A percentile compares a stretch with the other conserved stretches of the same genome.
Evolutionary conservation across 2,113 vertebrate genomes (phyloP).

Genomic region (Aepyceros melampus): DNA sequence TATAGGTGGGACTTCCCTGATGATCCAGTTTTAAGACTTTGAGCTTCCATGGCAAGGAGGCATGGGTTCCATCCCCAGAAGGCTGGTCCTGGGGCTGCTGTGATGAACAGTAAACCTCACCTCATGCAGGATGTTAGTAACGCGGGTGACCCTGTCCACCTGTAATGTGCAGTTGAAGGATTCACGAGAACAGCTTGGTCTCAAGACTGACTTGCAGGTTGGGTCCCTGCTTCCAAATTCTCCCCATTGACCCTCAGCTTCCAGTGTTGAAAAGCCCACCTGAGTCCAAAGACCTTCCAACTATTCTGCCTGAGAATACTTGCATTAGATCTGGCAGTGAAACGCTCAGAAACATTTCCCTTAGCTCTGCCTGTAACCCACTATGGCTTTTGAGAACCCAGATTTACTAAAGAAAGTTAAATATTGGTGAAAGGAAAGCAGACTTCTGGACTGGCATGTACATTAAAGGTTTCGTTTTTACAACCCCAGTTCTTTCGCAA

Average conservation of each 20-base stretch:
- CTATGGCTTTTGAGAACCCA: not conserved
- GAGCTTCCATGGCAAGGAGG: not conserved
- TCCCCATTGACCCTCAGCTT: fast-evolving
- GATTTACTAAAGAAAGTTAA: not conserved
- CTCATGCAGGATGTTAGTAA: not conserved
- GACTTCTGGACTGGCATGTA: too few species aligned
- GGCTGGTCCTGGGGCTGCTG: not conserved
- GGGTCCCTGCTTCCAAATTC: not conserved
- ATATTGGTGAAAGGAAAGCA: not conserved
- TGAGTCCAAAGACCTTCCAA: not conserved
- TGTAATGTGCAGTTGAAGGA: not conserved
- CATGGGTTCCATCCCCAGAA: not conserved
- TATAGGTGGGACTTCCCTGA: not conserved
- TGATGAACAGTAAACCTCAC: not conserved
- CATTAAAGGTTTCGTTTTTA: not conserved
- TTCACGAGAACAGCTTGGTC: not conserved
- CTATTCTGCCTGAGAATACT: not conserved
- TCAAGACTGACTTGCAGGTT: not conserved
- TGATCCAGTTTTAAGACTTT: not conserved
- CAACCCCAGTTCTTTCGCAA: not conserved
- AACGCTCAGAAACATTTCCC: not conserved
- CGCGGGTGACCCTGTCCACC: fast-evolving
- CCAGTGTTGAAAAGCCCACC: not conserved
- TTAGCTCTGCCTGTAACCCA: not conserved
- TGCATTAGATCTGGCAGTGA: not conserved